Evolutionary conservation across 1,140 invertebrate genomes (phyloP).

Genomic region (Drosophila kohkoa): DNA sequence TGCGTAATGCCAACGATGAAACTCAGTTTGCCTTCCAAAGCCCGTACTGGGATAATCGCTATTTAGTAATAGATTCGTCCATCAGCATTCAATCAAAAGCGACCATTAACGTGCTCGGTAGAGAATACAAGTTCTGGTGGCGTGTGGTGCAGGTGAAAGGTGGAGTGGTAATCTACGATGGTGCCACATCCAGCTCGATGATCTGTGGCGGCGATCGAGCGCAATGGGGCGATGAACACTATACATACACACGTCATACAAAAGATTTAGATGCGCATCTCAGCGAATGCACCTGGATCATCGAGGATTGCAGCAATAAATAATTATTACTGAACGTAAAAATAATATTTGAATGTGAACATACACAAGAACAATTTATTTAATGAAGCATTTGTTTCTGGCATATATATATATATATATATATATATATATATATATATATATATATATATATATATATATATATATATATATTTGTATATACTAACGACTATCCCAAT

Average conservation of each 20-base stretch:
- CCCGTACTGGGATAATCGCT: slow-evolving; percentile 65
- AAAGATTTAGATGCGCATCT: background rate
- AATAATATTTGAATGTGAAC: slow-evolving; percentile 1
- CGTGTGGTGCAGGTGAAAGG: slow-evolving; percentile 25
- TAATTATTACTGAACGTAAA: background rate
- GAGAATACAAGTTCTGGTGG: slow-evolving; percentile 67
- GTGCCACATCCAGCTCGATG: slow-evolving; percentile 25
- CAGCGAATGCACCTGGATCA: slow-evolving; percentile 67
- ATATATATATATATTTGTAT: too few relatives aligned
- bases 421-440: too few relatives aligned
- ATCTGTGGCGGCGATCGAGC: slow-evolving; percentile 64
- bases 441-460: too few relatives aligned
- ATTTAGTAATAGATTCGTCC: slow-evolving; percentile 54
- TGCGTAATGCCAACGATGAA: slow-evolving; percentile 32
- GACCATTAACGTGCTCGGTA: slow-evolving; percentile 64
- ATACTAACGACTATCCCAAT: background rate
- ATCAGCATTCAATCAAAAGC: background rate
- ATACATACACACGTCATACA: slow-evolving; percentile 59
- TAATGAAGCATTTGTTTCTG: background rate
- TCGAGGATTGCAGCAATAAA: slow-evolving; percentile 70
- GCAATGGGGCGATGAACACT: slow-evolving; percentile 58
- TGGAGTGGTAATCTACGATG: slow-evolving; percentile 55
- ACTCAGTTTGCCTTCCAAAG: slow-evolving; percentile 56
- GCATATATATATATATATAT: too few relatives aligned
- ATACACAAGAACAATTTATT: slow-evolving; percentile 9